Percentiles rank a stretch among this genome's conserved stretches.
Conservation (phyloP, 2,797 vertebrate genomes). For the Varecia variegata region DNA sequence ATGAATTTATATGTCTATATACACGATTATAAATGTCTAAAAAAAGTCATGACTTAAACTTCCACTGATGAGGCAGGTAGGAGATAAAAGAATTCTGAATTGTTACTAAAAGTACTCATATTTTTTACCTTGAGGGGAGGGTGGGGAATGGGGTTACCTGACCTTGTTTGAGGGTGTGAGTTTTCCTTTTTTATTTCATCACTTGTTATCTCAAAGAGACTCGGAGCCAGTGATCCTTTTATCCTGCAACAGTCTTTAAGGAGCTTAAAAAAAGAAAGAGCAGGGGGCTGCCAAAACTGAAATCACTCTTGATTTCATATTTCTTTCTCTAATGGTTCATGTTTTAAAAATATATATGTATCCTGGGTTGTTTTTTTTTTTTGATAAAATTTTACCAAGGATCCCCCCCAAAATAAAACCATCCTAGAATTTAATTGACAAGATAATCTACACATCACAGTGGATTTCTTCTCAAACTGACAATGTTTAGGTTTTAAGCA, state of each 20-base stretch:
- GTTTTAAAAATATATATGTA: constrained; percentile 62
- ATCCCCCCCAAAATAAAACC: constrained; percentile 18
- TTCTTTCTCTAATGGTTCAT: constrained; percentile 61
- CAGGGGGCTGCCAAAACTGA: constrained; percentile 49
- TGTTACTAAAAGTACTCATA: constrained; percentile 55
- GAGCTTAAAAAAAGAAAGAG: constrained; percentile 10
- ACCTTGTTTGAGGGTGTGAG: neutral
- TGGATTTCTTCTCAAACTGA: constrained; percentile 68
- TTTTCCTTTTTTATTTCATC: constrained; percentile 47
- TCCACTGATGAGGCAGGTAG: constrained; percentile 44
- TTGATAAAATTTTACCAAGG: constrained; percentile 76
- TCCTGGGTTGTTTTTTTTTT: constrained; percentile 46
- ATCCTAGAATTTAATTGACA: constrained; percentile 53
- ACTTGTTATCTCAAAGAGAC: constrained; percentile 64
- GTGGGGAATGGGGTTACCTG: neutral
- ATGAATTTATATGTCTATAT: constrained; percentile 59
- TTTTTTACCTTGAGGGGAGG: constrained; percentile 38
- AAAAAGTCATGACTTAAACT: constrained; percentile 57
- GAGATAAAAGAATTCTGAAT: constrained; percentile 51
- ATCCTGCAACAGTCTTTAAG: constrained; percentile 44
- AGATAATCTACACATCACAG: constrained; percentile 12
- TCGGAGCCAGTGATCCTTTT: constrained; percentile 55
- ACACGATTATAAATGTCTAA: constrained; percentile 35
- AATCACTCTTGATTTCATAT: constrained; percentile 64
- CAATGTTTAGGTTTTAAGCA: constrained; percentile 60